Conservation (phyloP, 2,797 vertebrate genomes). For the Smutsia temminckii region DNA sequence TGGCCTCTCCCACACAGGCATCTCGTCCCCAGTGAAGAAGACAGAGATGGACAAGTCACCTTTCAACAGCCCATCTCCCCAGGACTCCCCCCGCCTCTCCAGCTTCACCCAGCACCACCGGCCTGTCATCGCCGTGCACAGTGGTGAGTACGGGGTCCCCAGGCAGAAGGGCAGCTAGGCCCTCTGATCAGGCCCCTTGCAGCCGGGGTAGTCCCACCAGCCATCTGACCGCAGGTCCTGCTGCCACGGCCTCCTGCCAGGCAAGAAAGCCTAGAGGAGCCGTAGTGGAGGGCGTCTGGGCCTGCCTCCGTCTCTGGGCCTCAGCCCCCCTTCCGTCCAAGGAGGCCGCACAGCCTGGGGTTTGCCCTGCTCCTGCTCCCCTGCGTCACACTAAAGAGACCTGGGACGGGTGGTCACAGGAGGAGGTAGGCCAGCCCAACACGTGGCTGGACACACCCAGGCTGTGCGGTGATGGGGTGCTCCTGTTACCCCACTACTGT, state of each 20-base stretch:
- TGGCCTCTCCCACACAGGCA: conserved; percentile 83
- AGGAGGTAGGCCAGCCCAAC: not conserved
- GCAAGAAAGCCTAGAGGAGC: not conserved
- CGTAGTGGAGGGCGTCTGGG: accelerated
- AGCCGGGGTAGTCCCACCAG: accelerated
- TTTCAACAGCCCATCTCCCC: conserved; percentile 93
- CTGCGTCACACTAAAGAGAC: accelerated
- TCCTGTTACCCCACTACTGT: no score
- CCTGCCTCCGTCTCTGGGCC: not conserved
- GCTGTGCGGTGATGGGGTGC: not conserved
- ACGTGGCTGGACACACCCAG: not conserved
- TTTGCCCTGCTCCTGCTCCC: not conserved
- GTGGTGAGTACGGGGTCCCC: conserved; percentile 86
- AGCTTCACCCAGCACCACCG: conserved; percentile 98
- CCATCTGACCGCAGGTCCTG: accelerated
- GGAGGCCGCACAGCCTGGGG: not conserved
- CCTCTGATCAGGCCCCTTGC: accelerated
- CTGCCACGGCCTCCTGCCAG: not conserved
- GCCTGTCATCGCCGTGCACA: conserved; percentile 98
- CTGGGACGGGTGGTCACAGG: not conserved
- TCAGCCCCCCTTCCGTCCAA: not conserved
- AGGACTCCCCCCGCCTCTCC: conserved; percentile 95
- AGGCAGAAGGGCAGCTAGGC: accelerated
- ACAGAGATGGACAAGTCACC: conserved; percentile 94
- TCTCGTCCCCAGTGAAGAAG: conserved; percentile 97